A percentile compares a stretch with the other conserved stretches of the same genome.
These are phyloP conservation scores for Patella ulyssiponensis DNA, from an alignment of 2,888 invertebrate species.

Conservation along the genomic window DNA sequence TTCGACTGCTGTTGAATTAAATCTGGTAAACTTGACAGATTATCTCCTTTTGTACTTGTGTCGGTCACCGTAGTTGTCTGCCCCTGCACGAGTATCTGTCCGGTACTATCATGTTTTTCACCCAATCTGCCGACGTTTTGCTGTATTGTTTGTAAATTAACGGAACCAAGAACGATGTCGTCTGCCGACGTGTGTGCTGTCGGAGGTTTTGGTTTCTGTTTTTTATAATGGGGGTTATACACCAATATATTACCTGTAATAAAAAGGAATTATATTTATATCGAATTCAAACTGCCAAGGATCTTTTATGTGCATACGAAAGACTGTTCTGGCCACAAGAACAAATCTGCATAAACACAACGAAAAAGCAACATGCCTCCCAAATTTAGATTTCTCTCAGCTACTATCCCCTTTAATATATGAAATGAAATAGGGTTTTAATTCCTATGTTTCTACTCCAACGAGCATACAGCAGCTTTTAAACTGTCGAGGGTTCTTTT, in stretches of 20 bases:
- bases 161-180: conserved; percentile 42
- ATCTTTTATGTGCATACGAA: too few species aligned
- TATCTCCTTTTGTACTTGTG: conserved; percentile 15
- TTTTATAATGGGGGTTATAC: conserved; percentile 34
- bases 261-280: not conserved
- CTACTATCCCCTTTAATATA: too few species aligned
- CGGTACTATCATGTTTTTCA: conserved; percentile 26
- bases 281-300: too few species aligned
- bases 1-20: conserved; percentile 37
- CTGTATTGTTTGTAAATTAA: conserved; percentile 41
- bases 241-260: conserved; percentile 39
- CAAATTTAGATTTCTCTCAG: too few species aligned
- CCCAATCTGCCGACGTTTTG: conserved; percentile 39
- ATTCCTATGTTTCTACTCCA: too few species aligned
- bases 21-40: conserved; percentile 34
- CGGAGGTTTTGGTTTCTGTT: not conserved
- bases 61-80: conserved; percentile 13
- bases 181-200: conserved; percentile 23
- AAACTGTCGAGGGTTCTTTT: too few species aligned
- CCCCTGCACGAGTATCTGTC: conserved; percentile 8
- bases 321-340: too few species aligned
- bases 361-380: too few species aligned
- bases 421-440: too few species aligned
- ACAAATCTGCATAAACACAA: too few species aligned
- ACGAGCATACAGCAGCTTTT: too few species aligned